Evolutionary conservation across 1,140 invertebrate species (phyloP).

Genomic region (Drosophila orena): DNA sequence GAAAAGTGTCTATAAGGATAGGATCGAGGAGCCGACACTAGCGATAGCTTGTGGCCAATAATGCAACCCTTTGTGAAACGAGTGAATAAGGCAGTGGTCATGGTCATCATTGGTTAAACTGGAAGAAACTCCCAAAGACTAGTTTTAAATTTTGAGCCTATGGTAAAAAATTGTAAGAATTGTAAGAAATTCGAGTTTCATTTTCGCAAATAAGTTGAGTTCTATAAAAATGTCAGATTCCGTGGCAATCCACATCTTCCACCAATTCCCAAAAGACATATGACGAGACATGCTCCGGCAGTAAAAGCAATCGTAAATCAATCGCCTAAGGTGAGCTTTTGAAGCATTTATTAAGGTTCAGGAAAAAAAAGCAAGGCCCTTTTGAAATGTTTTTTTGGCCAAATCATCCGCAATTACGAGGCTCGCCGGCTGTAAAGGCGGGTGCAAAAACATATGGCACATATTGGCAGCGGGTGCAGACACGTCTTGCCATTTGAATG

Average conservation of each 20-base stretch:
- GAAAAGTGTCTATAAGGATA: slow-evolving; percentile 1
- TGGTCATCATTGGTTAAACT: no score
- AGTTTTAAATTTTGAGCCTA: no score
- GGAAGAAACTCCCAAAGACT: no score
- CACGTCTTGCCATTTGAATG: slow-evolving; percentile 45
- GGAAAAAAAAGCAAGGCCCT: neutral
- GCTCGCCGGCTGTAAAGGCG: slow-evolving; percentile 3
- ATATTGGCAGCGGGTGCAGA: neutral
- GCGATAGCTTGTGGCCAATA: no score
- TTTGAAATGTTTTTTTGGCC: neutral
- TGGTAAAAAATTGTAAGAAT: no score
- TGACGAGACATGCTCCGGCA: slow-evolving; percentile 1
- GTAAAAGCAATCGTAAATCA: slow-evolving; percentile 63
- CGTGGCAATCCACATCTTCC: neutral
- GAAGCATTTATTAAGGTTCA: slow-evolving; percentile 5
- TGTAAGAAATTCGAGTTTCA: neutral
- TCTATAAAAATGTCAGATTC: neutral
- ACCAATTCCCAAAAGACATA: slow-evolving; percentile 17
- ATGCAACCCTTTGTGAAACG: no score
- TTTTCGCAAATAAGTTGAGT: neutral
- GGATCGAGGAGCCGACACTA: no score
- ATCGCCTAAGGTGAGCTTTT: slow-evolving; percentile 25
- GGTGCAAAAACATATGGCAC: slow-evolving; percentile 13
- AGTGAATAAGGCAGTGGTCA: no score
- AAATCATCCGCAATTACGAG: slow-evolving; percentile 39